Evolutionary conservation across 2,797 vertebrate species (phyloP).

Genomic region (Sciurus carolinensis): DNA sequence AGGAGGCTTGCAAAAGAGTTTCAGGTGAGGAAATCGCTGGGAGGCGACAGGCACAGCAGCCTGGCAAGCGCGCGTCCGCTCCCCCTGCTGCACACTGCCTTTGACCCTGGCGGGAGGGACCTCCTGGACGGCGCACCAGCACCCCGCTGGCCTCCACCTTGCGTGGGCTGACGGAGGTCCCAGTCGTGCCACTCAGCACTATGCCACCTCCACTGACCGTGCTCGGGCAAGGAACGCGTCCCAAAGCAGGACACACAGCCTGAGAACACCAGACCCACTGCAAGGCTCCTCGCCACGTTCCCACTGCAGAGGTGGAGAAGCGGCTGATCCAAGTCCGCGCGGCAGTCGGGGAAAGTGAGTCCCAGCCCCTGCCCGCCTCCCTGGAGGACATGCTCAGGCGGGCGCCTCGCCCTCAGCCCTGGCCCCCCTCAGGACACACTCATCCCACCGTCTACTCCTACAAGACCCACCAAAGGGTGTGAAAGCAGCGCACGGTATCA

Average conservation of each 20-base stretch:
- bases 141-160: accelerated
- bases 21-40: slow-evolving; percentile 76
- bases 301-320: background rate
- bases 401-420: background rate
- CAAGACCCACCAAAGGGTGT: slow-evolving; percentile 11
- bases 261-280: background rate
- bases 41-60: slow-evolving; percentile 73
- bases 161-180: slow-evolving; percentile 12
- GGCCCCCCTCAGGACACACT: background rate
- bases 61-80: slow-evolving; percentile 24
- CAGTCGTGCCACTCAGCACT: background rate
- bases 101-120: slow-evolving; percentile 52
- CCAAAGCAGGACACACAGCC: background rate
- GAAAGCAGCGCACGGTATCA: slow-evolving; percentile 67
- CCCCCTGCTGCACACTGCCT: slow-evolving; percentile 70
- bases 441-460: background rate
- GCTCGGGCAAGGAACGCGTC: background rate
- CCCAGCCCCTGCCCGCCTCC: no score
- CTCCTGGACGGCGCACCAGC: slow-evolving; percentile 25
- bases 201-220: background rate
- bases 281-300: background rate
- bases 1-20: slow-evolving; percentile 72
- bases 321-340: background rate
- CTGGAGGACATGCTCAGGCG: no score
- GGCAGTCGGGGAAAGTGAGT: no score